Base-by-base conservation (phyloP, 2,888 invertebrate species). In the Tuta absoluta region DNA sequence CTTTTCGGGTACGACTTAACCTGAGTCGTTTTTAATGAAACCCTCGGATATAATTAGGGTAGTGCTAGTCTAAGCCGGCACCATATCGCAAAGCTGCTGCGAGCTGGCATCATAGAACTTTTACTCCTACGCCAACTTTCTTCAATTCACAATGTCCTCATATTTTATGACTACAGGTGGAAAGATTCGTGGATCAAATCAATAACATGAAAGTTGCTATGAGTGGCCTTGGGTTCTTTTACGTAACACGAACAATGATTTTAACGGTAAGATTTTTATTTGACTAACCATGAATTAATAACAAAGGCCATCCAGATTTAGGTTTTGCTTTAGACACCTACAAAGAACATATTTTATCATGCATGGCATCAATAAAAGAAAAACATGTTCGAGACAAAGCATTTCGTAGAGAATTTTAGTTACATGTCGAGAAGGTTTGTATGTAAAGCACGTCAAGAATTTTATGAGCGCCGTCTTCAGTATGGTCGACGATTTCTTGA, bases 101-200 rank as follows among this genome's bases (percentile, higher is more conserved):
- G n/a, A n/a, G n/a, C n/a, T n/a, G n/a, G n/a, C n/a, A n/a, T n/a
- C n/a, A n/a, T n/a, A n/a, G n/a, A n/a, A n/a, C n/a, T n/a, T n/a
- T n/a, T n/a, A n/a, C n/a, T n/a, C n/a, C n/a, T n/a, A n/a, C n/a
- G n/a, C n/a, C n/a, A n/a, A n/a, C n/a, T n/a, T n/a, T n/a, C n/a
- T n/a, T n/a, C n/a, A n/a, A n/a, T n/a, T n/a, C n/a, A n/a, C n/a
- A n/a, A n/a, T n/a, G n/a, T n/a, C n/a, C n/a, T n/a, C n/a, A 24
- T 23, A 4, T 2, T n/a, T 2, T 33, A n/a, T 8, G 2, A 66
- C 65, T 48, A 76, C 76, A 94, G 94, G 89, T 94, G 57, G 92
- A 93, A 69, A 87, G 94, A 66, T 91, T 93, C 65, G 92, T 93
- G 63, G 89, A 93, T 61, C 94, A 94, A 85, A 92, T 94, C 69